Evolutionary conservation across 2,113 vertebrate species (phyloP), one percentile per base, ranked within the genome.

Genomic region (Ammospiza caudacuta): DNA sequence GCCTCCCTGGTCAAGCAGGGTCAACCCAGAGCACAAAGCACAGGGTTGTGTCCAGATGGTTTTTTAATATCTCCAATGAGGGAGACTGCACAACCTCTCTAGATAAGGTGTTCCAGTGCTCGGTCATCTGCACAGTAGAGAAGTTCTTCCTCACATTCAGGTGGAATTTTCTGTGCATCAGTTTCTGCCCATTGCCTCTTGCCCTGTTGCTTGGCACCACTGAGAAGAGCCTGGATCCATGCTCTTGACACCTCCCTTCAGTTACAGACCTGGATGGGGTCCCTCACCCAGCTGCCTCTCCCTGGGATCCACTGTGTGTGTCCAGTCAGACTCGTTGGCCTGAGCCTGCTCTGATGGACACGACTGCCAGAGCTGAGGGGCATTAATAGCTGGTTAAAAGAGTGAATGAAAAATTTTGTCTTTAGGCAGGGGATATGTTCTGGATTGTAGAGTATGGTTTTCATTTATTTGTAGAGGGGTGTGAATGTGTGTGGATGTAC

Each of bases 41-140:
- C n/a, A 47, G 41, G 11, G 15, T 27, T 31, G 25, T 14, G 17
- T 55, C 62, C 41, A 41, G 46, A 31, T 2, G 9, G 3, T 69
- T 76, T 46, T 18, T 62, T 6, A 76, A 12, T 37, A 13, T 49
- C 9, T 49, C 21, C 21, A 43, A 15, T 76, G n/a, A 49, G 25
- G 31, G 55, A 83, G 4, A 49, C n/a, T 41, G 20, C 29, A 47
- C 55, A 35, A 1, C 14, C 21, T 83, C n/a, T 55, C 13, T 55
- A 12, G 17, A 25, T 17, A 31, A 47, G 8, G 14, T 54, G n/a
- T 41, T 55, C 41, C 46, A 76, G 39, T 22, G 62, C 29, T 29
- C 0, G 0, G 14, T 35, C 18, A 35, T 6, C 37, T 0, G 0
- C 39, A 19, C 8, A 12, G 17, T 19, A 43, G 18, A 41, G 37